phyloP scores from a whole-genome alignment of 2,797 vertebrate species.

The Sebastes matsubarae region DNA sequence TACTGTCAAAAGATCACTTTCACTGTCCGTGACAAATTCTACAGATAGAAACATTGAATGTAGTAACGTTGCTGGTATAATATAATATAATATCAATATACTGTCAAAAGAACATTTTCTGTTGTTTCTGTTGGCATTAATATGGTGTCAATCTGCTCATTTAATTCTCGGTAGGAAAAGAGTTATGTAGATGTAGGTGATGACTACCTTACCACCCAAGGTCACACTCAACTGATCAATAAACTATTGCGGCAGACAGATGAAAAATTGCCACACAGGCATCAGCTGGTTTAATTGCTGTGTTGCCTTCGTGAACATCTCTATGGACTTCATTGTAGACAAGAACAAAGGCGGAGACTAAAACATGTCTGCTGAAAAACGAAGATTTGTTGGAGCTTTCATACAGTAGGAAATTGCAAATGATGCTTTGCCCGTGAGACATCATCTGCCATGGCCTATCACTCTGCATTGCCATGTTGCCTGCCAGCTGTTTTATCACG shows the following conservation, averaged over 20 bases:
- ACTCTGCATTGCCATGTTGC: slow-evolving; percentile 68
- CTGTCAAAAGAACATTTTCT: no score
- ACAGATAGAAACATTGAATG: no score
- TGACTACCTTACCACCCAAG: not conserved
- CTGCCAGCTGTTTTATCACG: slow-evolving; percentile 78
- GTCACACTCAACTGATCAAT: slow-evolving; percentile 15
- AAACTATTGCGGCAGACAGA: not conserved
- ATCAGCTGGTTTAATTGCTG: slow-evolving; percentile 1
- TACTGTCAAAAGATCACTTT: no score
- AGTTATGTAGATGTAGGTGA: not conserved
- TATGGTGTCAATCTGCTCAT: not conserved
- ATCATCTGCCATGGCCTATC: slow-evolving; percentile 74
- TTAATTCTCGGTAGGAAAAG: not conserved
- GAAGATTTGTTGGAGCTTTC: slow-evolving; percentile 50
- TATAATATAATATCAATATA: no score
- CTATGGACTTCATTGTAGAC: not conserved
- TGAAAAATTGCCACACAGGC: not conserved
- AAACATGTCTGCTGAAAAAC: slow-evolving; percentile 39
- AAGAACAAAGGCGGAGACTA: slow-evolving; percentile 7
- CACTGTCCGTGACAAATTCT: no score
- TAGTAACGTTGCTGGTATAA: no score
- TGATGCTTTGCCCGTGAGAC: slow-evolving; percentile 68
- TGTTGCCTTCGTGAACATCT: slow-evolving; percentile 11
- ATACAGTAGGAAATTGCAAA: slow-evolving; percentile 67
- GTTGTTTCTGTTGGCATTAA: no score